Base-by-base conservation (phyloP, 1,140 invertebrate species). In the Stegodyphus mimosarum region DNA sequence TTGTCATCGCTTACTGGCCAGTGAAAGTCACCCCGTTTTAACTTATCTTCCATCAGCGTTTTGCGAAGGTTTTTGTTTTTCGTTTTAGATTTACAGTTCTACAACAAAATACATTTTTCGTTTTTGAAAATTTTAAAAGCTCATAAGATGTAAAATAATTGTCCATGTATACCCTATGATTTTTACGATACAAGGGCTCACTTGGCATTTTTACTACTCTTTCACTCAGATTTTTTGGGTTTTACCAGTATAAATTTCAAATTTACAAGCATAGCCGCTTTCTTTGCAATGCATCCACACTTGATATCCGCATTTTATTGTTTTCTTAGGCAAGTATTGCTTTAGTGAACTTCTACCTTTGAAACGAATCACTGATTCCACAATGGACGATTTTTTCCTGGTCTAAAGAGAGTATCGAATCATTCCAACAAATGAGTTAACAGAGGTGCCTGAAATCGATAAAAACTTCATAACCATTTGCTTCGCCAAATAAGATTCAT, bases 41-140 rank as follows among this genome's bases (percentile, higher is more conserved):
- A 18, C 6, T 67, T 67, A 18, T 67, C 64, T 67, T 67, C 64
- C 2, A 67, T 67, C 17, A 67, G 17, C 0, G 64, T 67, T 67
- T 67, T 67, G 7, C 2, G 64, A 67, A 66, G 64, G n/a, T 66
- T 66, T 66, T n/a, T n/a, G n/a, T 33, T 33, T 67, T 67, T 67
- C 64, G 2, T 9, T 67, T 67, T n/a, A 17, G 2, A 17, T 67
- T 67, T 15, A 67, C 64, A n/a, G 64, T 67, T 67, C 64, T 6
- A 67, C 64, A 67, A 67, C 64, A 67, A 67, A n/a, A 67, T 17
- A 67, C 6, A 67, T 17, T 67, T 67, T 67, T 67, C 17, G 64
- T 67, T 18, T 67, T 6, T 18, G 6, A 67, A 67, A n/a, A n/a
- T 6, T 67, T 9, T 7, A 67, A 67, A 17, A 67, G 64, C 6